Conservation (phyloP, 2,113 vertebrate genomes). For the Percina caprodes region DNA sequence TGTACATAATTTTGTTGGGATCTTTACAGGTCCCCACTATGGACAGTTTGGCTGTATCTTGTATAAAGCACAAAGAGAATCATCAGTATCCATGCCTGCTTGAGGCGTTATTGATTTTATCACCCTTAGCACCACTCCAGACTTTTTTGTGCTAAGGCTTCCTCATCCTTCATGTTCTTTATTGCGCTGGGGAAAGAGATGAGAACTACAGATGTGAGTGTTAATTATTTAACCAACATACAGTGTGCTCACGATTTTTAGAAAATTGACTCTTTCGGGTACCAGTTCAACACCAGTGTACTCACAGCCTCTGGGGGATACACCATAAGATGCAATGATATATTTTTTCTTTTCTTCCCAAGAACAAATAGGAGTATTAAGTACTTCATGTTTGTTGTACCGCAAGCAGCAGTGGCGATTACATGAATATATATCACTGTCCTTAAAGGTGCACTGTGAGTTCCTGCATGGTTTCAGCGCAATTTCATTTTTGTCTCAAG, state of each 20-base stretch:
- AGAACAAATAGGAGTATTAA: background rate
- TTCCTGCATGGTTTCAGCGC: too few relatives aligned
- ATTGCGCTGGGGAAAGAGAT: constrained; percentile 22
- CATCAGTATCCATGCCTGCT: constrained; percentile 33
- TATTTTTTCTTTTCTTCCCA: too few relatives aligned
- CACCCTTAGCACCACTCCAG: constrained; percentile 11
- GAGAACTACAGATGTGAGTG: constrained; percentile 53
- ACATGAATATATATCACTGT: background rate
- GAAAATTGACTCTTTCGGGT: background rate
- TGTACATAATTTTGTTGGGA: background rate
- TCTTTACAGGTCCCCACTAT: background rate
- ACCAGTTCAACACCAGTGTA: constrained; percentile 25
- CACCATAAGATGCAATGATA: background rate
- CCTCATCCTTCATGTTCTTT: constrained; percentile 36
- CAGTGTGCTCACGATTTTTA: constrained; percentile 14
- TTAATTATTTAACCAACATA: constrained; percentile 72
- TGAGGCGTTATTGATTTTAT: constrained; percentile 57
- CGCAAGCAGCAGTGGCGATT: background rate
- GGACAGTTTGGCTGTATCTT: constrained; percentile 2
- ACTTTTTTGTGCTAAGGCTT: constrained; percentile 34
- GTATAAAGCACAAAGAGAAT: constrained; percentile 48
- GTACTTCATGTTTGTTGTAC: background rate
- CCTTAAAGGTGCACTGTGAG: too few relatives aligned
- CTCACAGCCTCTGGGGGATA: constrained; percentile 14
- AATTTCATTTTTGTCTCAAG: too few relatives aligned